Percentiles rank a stretch among this genome's conserved stretches.
Evolutionary conservation across 2,888 invertebrate genomes (phyloP).

Genomic region (Eristalinus sepulchralis): DNA sequence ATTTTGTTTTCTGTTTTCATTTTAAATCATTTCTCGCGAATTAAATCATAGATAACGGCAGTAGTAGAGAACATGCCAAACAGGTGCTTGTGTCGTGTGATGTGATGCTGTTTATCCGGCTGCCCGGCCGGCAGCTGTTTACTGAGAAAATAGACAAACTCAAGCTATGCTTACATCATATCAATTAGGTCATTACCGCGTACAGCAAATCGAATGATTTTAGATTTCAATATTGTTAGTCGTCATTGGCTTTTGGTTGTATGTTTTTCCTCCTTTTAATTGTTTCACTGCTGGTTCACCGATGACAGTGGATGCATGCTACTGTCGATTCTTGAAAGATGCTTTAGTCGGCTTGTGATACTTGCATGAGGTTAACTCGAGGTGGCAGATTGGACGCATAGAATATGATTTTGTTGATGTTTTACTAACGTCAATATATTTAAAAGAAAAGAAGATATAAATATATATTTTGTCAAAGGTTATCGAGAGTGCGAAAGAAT

Average conservation of each 20-base stretch:
- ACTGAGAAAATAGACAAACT: not conserved
- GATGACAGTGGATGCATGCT: not conserved
- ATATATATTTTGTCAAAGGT: not conserved
- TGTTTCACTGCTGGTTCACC: not conserved
- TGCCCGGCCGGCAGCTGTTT: slow-evolving; percentile 35
- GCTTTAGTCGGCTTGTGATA: not conserved
- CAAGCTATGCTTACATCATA: slow-evolving; percentile 23
- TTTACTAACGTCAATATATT: not conserved
- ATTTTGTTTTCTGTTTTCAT: not conserved
- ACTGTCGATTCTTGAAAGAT: not conserved
- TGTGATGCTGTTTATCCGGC: slow-evolving; percentile 12
- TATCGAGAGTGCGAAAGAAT: not conserved
- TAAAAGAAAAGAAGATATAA: not conserved
- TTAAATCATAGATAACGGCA: not conserved
- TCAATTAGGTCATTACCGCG: slow-evolving; percentile 35
- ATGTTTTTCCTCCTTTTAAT: not conserved
- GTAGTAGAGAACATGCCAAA: slow-evolving; percentile 8
- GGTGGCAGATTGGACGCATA: not conserved
- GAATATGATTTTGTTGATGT: not conserved
- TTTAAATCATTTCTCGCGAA: not conserved
- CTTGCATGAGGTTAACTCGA: not conserved
- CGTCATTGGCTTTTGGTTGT: not conserved
- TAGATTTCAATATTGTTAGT: slow-evolving; percentile 11
- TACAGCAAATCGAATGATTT: slow-evolving; percentile 40
- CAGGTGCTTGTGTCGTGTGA: slow-evolving; percentile 15